Base-by-base conservation (phyloP, 2,797 vertebrate genomes). In the Pangasius macronema region DNA sequence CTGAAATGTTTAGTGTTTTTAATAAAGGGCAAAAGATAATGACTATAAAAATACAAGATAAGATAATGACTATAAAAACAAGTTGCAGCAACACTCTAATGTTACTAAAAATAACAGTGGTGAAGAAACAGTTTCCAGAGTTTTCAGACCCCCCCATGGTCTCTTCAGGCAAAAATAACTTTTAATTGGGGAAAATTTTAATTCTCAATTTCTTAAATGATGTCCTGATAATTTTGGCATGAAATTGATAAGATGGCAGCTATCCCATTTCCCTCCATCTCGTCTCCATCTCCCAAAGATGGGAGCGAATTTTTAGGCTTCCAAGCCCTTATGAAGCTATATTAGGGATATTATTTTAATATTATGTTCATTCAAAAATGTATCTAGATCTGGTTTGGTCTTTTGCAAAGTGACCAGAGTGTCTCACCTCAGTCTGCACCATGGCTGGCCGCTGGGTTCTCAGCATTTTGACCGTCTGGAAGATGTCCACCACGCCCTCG, bases 401-500 rank as follows among this genome's bases (percentile, higher is more conserved):
- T 65, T 81, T 7, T 33, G 51, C 24, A 53, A 49, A 7, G 3
- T 55, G 13, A 13, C 14, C 11, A 42, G 36, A 46, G 57, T 63
- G 36, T 85, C 95, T 94, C 49, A 99, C 99, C 98, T 99, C 98
- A 5, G 98, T 99, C 90, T 99, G 98, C 93, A 99, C 98, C 99
- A 99, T 99, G 75, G 98, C 99, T 18, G 98, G 98, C 93, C 98
- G 95, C 95, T 99, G 98, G 57, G 98, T 99, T 90, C 98, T 96
- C 88, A 99, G 96, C 98, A 99, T 83, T 83, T 83, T 83, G n/a
- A 83, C 82, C 22, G 82, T 83, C 96, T 99, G 98, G 96, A 99
- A 99, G 93, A 99, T 97, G 94, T 99, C 98, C 89, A 99, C 98
- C 91, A 99, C 98, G 0, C 98, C 98, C 91, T 99, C 98, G 0